phyloP scores from a whole-genome alignment of 2,888 invertebrate genomes.

The Leistus spinibarbis region DNA sequence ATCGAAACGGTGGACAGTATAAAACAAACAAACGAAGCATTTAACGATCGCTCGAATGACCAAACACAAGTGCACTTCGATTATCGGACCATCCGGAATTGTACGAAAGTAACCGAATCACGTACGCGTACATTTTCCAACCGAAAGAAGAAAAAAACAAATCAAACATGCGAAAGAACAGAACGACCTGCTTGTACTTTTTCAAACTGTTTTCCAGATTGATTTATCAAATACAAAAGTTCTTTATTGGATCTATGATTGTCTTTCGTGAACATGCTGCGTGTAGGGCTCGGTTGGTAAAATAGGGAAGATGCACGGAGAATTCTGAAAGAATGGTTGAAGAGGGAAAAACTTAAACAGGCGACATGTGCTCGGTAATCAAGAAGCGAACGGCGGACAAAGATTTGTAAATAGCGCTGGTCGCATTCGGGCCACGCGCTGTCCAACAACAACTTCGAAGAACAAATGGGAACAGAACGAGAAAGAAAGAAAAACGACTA shows the following conservation, averaged over 20 bases:
- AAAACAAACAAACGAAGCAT: conserved; percentile 17
- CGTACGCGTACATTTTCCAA: conserved; percentile 5
- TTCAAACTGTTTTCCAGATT: conserved; percentile 19
- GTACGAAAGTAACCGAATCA: conserved; percentile 30
- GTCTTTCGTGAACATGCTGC: conserved; percentile 39
- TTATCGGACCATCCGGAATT: conserved; percentile 18
- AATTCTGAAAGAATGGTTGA: conserved; percentile 1
- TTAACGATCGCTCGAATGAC: conserved; percentile 25
- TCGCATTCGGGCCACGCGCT: conserved; percentile 11
- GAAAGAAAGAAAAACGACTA: neutral
- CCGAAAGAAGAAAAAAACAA: neutral
- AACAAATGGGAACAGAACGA: conserved; percentile 6
- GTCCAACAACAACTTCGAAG: conserved; percentile 8
- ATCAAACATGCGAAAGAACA: neutral
- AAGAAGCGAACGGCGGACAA: conserved; percentile 9
- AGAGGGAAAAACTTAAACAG: neutral
- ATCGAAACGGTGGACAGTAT: neutral
- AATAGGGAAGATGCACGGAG: neutral
- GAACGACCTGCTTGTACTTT: conserved; percentile 6
- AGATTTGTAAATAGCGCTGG: conserved; percentile 16
- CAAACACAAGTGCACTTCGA: conserved; percentile 24
- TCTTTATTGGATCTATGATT: conserved; percentile 54
- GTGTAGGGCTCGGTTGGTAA: neutral
- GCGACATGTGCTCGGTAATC: conserved; percentile 22
- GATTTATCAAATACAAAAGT: conserved; percentile 49